These are phyloP conservation scores for Leptinotarsa rubiginosa DNA, from an alignment of 2,888 invertebrate genomes.

Conservation along the genomic window DNA sequence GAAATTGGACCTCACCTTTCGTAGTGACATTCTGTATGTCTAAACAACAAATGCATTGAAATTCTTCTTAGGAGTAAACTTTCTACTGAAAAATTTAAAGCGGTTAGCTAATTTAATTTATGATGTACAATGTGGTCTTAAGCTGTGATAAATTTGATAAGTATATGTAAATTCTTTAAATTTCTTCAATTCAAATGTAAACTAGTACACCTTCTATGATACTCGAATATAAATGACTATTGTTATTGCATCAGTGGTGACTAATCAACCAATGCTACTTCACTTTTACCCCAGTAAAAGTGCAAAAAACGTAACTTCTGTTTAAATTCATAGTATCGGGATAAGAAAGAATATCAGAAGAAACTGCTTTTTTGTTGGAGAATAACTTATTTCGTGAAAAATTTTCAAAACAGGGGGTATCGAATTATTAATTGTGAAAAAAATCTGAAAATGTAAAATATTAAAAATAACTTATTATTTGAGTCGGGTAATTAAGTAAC, in stretches of 20 bases:
- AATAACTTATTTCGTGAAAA: too few species aligned
- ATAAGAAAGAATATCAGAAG: too few species aligned
- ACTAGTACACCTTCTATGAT: not conserved
- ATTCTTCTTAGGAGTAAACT: slow-evolving; percentile 15
- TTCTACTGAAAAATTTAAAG: slow-evolving; percentile 25
- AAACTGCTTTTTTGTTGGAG: too few species aligned
- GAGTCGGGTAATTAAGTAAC: too few species aligned
- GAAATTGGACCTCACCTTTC: too few species aligned
- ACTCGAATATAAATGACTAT: slow-evolving; percentile 8
- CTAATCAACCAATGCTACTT: not conserved
- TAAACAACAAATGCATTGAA: slow-evolving; percentile 5
- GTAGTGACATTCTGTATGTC: not conserved
- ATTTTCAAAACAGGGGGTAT: too few species aligned
- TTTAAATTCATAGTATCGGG: too few species aligned
- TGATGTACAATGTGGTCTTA: slow-evolving; percentile 9
- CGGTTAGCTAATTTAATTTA: slow-evolving; percentile 23
- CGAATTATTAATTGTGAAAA: too few species aligned
- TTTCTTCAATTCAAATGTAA: slow-evolving; percentile 18
- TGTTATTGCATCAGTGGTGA: not conserved
- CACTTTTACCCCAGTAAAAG: not conserved
- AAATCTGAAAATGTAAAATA: too few species aligned
- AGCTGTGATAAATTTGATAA: slow-evolving; percentile 26
- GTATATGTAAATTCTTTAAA: slow-evolving; percentile 10
- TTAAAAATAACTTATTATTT: too few species aligned
- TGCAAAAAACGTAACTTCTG: too few species aligned